These are phyloP conservation scores for Ectropis grisescens DNA, from an alignment of 1,140 invertebrate genomes.

Conservation along the genomic window DNA sequence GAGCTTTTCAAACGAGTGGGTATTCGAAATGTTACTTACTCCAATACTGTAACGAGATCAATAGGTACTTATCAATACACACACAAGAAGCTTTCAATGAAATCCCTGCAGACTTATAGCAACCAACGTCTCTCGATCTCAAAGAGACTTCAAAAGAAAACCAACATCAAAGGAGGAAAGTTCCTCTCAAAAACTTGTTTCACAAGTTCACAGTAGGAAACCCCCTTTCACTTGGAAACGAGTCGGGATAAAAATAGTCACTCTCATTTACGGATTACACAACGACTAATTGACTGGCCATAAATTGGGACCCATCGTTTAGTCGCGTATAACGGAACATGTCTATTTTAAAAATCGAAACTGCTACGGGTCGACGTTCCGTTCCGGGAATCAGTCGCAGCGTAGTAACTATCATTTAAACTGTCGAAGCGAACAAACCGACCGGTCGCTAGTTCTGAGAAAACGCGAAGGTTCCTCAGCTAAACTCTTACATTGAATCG, in stretches of 20 bases:
- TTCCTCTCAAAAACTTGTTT: slow-evolving; percentile 30
- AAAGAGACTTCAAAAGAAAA: too few relatives aligned
- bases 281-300: slow-evolving; percentile 36
- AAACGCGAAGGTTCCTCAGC: slow-evolving; percentile 52
- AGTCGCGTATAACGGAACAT: slow-evolving; percentile 39
- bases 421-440: slow-evolving; percentile 23
- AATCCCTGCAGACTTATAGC: too few relatives aligned
- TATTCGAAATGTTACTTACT: too few relatives aligned
- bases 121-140: too few relatives aligned
- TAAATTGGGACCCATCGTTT: slow-evolving; percentile 24
- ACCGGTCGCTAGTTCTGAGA: slow-evolving; percentile 53
- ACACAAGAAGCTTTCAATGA: too few relatives aligned
- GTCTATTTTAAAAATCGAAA: slow-evolving; percentile 56
- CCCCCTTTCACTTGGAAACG: slow-evolving; percentile 47
- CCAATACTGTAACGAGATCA: too few relatives aligned
- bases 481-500: slow-evolving; percentile 39
- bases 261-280: slow-evolving; percentile 40
- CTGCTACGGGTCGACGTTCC: slow-evolving; percentile 34
- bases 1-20: too few relatives aligned
- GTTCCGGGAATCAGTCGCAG: slow-evolving; percentile 43
- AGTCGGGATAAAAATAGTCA: slow-evolving; percentile 39
- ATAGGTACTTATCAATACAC: too few relatives aligned
- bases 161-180: slow-evolving; percentile 30
- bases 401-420: too few relatives aligned
- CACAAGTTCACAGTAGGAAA: slow-evolving; percentile 39